Conservation (phyloP, 2,797 vertebrate species). For the Tenualosa ilisha region DNA sequence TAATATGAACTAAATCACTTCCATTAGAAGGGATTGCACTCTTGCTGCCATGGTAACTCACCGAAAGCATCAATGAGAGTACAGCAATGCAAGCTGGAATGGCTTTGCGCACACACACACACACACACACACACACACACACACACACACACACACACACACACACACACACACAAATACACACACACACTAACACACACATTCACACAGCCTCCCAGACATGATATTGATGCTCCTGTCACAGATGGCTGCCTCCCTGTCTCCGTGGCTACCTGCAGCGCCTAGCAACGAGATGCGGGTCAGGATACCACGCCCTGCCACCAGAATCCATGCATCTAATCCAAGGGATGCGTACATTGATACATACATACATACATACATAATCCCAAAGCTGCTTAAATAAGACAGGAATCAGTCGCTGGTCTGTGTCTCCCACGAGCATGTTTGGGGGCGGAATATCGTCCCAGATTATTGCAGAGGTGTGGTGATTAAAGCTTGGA, state of each 20-base stretch:
- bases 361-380: slow-evolving; percentile 38
- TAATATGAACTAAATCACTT: slow-evolving; percentile 60
- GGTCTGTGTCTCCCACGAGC: not conserved
- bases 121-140: not conserved
- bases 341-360: not conserved
- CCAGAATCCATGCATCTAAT: slow-evolving; percentile 41
- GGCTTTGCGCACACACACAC: slow-evolving; percentile 29
- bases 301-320: slow-evolving; percentile 26
- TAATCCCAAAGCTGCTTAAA: slow-evolving; percentile 50
- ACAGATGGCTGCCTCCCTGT: slow-evolving; percentile 51
- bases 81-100: slow-evolving; percentile 52
- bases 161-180: not conserved
- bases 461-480: slow-evolving; percentile 19
- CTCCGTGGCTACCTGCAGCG: slow-evolving; percentile 50
- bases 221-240: slow-evolving; percentile 56
- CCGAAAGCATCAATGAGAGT: slow-evolving; percentile 52
- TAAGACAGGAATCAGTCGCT: slow-evolving; percentile 32
- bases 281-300: slow-evolving; percentile 52
- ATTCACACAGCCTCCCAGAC: slow-evolving; percentile 38
- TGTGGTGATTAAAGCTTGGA: not conserved
- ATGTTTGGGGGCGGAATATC: slow-evolving; percentile 31
- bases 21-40: slow-evolving; percentile 54
- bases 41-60: slow-evolving; percentile 58
- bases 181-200: not conserved
- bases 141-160: not conserved